Percentiles rank a stretch among this genome's conserved stretches.
Conservation (phyloP, 2,113 vertebrate species). For the Chlorodrepanis virens region DNA sequence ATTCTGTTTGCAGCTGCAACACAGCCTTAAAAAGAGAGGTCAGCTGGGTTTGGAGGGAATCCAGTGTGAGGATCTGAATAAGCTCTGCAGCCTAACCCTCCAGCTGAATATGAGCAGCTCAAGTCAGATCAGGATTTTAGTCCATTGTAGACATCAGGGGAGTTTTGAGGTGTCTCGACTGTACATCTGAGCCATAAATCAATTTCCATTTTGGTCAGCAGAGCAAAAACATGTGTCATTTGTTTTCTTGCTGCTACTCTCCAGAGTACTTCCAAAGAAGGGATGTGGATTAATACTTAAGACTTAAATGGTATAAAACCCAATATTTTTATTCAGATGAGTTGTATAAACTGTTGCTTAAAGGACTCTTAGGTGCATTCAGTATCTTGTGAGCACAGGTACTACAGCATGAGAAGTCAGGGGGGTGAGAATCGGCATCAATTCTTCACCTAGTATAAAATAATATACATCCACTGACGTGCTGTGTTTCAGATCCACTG, state of each 20-base stretch:
- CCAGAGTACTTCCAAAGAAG: neutral
- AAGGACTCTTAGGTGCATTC: neutral
- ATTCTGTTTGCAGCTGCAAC: slow-evolving; percentile 56
- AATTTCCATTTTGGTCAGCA: neutral
- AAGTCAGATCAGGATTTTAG: neutral
- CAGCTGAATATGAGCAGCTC: neutral
- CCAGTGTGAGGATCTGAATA: neutral
- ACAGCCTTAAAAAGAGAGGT: slow-evolving; percentile 22
- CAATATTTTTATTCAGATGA: neutral
- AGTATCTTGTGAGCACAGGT: neutral
- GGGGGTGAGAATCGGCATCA: neutral
- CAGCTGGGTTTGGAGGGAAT: neutral
- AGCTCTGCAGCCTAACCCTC: neutral
- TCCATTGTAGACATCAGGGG: neutral
- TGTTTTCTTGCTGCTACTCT: neutral
- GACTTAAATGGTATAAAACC: neutral
- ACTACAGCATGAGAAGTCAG: neutral
- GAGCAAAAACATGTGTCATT: neutral
- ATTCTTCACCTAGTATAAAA: neutral
- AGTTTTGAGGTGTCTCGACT: neutral
- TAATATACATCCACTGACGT: neutral
- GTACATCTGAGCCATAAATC: neutral
- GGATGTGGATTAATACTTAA: neutral
- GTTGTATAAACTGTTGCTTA: neutral
- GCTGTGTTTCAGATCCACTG: neutral